Conservation (phyloP, 2,797 vertebrate genomes). For the Psittacula derbiana region DNA sequence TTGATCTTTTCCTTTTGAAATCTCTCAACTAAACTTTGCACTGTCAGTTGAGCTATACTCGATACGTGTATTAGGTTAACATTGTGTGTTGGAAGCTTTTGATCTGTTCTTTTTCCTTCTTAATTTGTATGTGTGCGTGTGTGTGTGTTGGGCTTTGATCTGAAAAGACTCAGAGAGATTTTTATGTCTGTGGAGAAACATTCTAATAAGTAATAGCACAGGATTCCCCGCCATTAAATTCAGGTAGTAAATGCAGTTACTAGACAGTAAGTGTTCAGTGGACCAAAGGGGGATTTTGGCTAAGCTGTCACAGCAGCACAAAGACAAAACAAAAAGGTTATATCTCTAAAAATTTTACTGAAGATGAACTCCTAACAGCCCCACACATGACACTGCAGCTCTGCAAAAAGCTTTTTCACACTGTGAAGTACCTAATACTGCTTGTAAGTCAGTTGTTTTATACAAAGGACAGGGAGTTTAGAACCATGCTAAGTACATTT, state of each 20-base stretch:
- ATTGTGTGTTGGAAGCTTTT: slow-evolving; percentile 37
- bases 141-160: slow-evolving; percentile 26
- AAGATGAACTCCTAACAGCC: background rate
- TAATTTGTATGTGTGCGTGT: background rate
- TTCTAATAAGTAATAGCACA: background rate
- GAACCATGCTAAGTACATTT: background rate
- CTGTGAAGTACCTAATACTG: slow-evolving; percentile 1
- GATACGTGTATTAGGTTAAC: slow-evolving; percentile 36
- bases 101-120: slow-evolving; percentile 59
- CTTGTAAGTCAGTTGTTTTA: slow-evolving; percentile 32
- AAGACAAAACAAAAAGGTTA: background rate
- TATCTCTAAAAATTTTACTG: background rate
- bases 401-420: slow-evolving; percentile 34
- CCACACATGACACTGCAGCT: background rate
- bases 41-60: slow-evolving; percentile 54
- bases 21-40: slow-evolving; percentile 46
- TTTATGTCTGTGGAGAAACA: slow-evolving; percentile 25
- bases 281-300: slow-evolving; percentile 10
- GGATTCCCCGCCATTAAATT: background rate
- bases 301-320: background rate
- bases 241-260: background rate
- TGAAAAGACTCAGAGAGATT: slow-evolving; percentile 7
- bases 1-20: slow-evolving; percentile 60
- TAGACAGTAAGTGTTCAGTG: background rate
- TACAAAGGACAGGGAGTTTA: slow-evolving; percentile 5